Evolutionary conservation across 2,113 vertebrate species (phyloP).

Genomic region (Tupaia chinensis): DNA sequence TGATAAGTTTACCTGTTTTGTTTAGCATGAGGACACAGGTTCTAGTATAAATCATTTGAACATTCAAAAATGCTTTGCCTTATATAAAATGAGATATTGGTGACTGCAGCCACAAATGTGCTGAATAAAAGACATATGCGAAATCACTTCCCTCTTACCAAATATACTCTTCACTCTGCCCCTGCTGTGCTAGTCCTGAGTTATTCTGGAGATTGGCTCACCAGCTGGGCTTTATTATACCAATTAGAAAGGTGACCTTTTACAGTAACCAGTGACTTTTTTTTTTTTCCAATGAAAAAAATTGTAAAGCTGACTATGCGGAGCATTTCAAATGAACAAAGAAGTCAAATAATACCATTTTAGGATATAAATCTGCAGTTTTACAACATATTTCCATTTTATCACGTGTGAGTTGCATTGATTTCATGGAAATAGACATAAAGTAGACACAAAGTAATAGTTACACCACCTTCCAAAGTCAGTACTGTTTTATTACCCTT

Average conservation of each 20-base stretch:
- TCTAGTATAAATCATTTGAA: conserved; percentile 61
- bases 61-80: conserved; percentile 31
- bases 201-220: neutral
- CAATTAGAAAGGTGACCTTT: conserved; percentile 77
- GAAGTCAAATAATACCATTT: neutral
- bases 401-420: neutral
- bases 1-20: conserved; percentile 27
- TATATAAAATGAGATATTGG: conserved; percentile 60
- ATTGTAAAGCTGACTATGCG: conserved; percentile 40
- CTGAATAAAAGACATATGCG: neutral
- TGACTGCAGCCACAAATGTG: neutral
- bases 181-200: conserved; percentile 37
- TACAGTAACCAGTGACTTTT: conserved; percentile 46
- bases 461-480: neutral
- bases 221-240: conserved; percentile 66
- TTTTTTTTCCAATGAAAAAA: conserved; percentile 41
- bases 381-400: conserved; percentile 25
- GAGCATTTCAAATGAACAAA: conserved; percentile 29
- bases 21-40: conserved; percentile 35
- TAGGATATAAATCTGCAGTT: neutral
- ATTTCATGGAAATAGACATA: neutral
- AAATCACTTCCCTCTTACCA: neutral
- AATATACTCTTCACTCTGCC: neutral
- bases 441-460: conserved; percentile 5
- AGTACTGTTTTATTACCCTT: neutral